phyloP scores from a whole-genome alignment of 2,888 invertebrate genomes.

The Meganola albula region DNA sequence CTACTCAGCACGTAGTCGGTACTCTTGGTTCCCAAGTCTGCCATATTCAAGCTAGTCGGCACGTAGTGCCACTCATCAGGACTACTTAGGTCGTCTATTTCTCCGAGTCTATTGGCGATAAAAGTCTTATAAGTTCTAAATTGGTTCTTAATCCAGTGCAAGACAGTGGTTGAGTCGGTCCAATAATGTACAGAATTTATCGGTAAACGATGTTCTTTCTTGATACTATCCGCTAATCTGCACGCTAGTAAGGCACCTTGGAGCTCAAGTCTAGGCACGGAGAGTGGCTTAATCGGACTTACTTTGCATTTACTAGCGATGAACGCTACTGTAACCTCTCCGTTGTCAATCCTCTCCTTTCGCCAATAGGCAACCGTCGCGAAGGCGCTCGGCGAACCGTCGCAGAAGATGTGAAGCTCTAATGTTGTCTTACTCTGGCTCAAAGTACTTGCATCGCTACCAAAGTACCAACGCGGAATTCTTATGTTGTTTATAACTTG shows the following conservation, averaged over 20 bases:
- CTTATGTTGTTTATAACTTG: constrained; percentile 6
- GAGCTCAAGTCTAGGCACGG: constrained; percentile 16
- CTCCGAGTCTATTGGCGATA: constrained; percentile 2
- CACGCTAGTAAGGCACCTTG: constrained; percentile 14
- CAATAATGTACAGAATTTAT: neutral
- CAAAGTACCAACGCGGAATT: constrained; percentile 7
- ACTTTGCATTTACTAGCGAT: constrained; percentile 5
- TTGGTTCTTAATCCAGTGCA: constrained; percentile 1
- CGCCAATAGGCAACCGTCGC: constrained; percentile 14
- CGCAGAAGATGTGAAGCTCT: constrained; percentile 11
- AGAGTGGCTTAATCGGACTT: constrained; percentile 8
- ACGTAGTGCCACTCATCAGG: constrained; percentile 2
- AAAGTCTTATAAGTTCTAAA: neutral
- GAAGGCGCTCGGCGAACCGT: constrained; percentile 6
- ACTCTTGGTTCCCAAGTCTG: neutral
- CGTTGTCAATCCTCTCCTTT: neutral
- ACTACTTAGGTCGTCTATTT: neutral
- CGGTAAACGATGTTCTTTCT: constrained; percentile 1
- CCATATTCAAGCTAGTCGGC: neutral
- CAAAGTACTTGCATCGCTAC: neutral
- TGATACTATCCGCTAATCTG: constrained; percentile 8
- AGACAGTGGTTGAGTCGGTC: constrained; percentile 1
- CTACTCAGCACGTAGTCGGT: neutral
- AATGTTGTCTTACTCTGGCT: neutral
- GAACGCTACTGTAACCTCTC: neutral